A percentile compares a stretch with the other conserved stretches of the same genome.
Conservation (phyloP, 1,140 invertebrate genomes). For the Elymnias hypermnestra region DNA sequence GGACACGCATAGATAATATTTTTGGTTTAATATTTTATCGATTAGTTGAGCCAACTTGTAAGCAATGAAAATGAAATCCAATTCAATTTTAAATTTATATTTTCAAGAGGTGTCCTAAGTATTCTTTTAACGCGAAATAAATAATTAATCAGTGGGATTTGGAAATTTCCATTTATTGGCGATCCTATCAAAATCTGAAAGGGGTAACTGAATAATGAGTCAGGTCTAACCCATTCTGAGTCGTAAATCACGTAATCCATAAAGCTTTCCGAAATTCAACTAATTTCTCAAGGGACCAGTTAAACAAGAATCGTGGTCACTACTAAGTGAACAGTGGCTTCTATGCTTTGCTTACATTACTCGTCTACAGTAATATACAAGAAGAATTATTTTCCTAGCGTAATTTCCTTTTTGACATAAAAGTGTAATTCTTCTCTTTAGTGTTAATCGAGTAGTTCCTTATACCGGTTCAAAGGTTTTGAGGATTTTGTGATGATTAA, state of each 20-base stretch:
- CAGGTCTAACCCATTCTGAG: neutral
- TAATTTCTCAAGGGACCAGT: constrained; percentile 7
- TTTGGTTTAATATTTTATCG: too few relatives aligned
- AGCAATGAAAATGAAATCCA: too few relatives aligned
- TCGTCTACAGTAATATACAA: neutral
- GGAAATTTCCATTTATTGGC: constrained; percentile 1
- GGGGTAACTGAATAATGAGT: constrained; percentile 8
- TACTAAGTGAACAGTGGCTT: constrained; percentile 2
- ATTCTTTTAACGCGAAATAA: neutral
- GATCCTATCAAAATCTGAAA: constrained; percentile 5
- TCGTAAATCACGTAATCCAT: constrained; percentile 6
- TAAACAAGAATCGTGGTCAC: constrained; percentile 3
- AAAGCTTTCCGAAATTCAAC: constrained; percentile 7
- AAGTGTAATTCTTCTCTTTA: too few relatives aligned
- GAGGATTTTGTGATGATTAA: too few relatives aligned
- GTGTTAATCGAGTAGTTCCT: too few relatives aligned
- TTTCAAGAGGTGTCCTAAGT: too few relatives aligned
- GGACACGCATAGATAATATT: too few relatives aligned
- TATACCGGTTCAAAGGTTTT: too few relatives aligned
- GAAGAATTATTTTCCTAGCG: neutral
- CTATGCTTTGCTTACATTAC: neutral
- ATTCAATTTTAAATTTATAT: too few relatives aligned
- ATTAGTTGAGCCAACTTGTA: too few relatives aligned
- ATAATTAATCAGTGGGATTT: neutral
- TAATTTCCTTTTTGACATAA: neutral